Conservation (phyloP, 2,797 vertebrate species). For the Peromyscus aztecus region DNA sequence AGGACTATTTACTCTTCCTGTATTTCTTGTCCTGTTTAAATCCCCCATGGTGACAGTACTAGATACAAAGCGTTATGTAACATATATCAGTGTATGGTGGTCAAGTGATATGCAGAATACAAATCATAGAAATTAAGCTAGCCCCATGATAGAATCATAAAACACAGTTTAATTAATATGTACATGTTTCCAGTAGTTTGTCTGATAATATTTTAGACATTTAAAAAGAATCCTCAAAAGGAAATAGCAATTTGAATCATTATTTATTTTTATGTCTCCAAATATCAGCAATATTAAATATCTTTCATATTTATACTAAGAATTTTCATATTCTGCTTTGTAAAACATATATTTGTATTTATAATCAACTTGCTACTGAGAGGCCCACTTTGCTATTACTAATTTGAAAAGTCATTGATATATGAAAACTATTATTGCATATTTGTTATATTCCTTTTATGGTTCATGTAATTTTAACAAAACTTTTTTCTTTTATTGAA, state of each 20-base stretch:
- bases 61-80: not conserved
- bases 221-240: not conserved
- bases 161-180: not conserved
- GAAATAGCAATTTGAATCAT: not conserved
- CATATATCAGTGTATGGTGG: not conserved
- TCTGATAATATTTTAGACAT: not conserved
- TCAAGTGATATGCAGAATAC: not conserved
- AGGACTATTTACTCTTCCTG: not conserved
- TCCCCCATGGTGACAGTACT: not conserved
- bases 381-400: not conserved
- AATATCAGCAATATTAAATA: not conserved
- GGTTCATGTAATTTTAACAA: not conserved
- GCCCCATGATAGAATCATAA: not conserved
- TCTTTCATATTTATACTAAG: not conserved
- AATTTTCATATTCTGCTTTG: not conserved
- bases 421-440: not conserved
- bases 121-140: constrained; percentile 1
- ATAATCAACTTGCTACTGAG: not conserved
- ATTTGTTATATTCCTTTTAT: constrained; percentile 37
- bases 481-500: too few species aligned
- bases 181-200: not conserved
- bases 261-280: constrained; percentile 1
- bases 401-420: not conserved
- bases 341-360: not conserved
- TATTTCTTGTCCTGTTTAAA: not conserved